phyloP scores from a whole-genome alignment of 2,113 vertebrate genomes.

The Arvicanthis niloticus region DNA sequence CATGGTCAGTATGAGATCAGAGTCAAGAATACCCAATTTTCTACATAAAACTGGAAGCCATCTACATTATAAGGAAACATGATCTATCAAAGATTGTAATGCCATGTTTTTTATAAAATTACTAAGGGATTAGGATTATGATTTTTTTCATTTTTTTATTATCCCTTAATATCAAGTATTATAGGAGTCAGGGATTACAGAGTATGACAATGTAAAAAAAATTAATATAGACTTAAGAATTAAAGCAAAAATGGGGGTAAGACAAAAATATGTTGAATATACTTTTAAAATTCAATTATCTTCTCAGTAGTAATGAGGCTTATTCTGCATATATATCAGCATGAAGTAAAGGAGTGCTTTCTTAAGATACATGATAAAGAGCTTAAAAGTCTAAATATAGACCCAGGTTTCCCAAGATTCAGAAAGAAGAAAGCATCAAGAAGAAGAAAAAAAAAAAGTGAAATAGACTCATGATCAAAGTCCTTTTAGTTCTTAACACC shows the following conservation, averaged over 20 bases:
- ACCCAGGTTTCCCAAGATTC: not conserved
- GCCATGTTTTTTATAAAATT: slow-evolving; percentile 28
- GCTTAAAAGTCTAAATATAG: not conserved
- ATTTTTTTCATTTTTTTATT: not conserved
- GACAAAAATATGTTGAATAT: slow-evolving; percentile 4
- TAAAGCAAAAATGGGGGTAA: not conserved
- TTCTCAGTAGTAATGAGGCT: slow-evolving; percentile 12
- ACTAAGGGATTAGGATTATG: not conserved
- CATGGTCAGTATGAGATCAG: not conserved
- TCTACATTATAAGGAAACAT: slow-evolving; percentile 22
- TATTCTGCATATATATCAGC: slow-evolving; percentile 15
- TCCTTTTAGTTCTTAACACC: not conserved
- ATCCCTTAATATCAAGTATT: not conserved
- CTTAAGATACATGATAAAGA: slow-evolving; percentile 3
- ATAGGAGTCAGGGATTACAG: not conserved
- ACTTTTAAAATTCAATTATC: slow-evolving; percentile 41
- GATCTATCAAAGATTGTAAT: not conserved
- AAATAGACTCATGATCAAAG: not conserved
- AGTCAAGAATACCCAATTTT: not conserved
- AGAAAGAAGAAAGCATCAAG: not conserved
- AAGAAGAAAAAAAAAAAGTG: not conserved
- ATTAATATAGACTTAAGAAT: not conserved
- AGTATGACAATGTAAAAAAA: slow-evolving; percentile 30
- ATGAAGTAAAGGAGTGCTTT: not conserved
- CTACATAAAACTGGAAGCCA: not conserved